phyloP scores from a whole-genome alignment of 1,140 invertebrate genomes.

The Forficula auricularia region DNA sequence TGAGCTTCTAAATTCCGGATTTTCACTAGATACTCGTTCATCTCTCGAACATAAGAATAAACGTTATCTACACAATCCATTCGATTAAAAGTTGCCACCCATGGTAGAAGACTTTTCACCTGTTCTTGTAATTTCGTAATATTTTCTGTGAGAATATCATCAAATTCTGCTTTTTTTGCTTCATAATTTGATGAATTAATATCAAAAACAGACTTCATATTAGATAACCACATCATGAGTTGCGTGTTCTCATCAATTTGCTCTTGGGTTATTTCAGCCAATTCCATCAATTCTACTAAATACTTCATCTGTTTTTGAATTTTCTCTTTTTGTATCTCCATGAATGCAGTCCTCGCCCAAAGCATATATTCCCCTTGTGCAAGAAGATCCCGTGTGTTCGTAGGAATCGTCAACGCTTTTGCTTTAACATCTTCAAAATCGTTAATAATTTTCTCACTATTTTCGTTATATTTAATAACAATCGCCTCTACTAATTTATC shows the following conservation, averaged over 20 bases:
- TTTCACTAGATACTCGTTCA: conserved; percentile 52
- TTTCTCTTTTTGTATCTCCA: conserved; percentile 39
- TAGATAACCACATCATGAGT: conserved; percentile 51
- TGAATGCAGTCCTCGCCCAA: conserved; percentile 36
- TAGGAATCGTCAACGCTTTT: conserved; percentile 40
- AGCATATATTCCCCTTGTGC: conserved; percentile 47
- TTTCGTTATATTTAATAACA: background rate
- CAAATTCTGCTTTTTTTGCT: conserved; percentile 58
- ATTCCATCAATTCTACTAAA: conserved; percentile 44
- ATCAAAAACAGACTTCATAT: conserved; percentile 46
- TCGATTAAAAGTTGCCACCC: conserved; percentile 42
- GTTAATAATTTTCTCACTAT: conserved; percentile 12
- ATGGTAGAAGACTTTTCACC: conserved; percentile 49
- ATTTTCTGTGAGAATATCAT: conserved; percentile 50
- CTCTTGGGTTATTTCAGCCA: conserved; percentile 41
- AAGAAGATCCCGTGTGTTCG: conserved; percentile 51
- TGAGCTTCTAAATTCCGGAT: conserved; percentile 53
- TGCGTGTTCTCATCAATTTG: conserved; percentile 46
- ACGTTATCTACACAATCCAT: conserved; percentile 49
- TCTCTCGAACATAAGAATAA: conserved; percentile 30
- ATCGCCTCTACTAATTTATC: conserved; percentile 1
- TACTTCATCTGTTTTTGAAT: conserved; percentile 41
- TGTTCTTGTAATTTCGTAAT: conserved; percentile 48
- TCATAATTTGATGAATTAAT: conserved; percentile 29
- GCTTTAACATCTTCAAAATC: conserved; percentile 16